phyloP scores from a whole-genome alignment of 2,888 invertebrate species.

The Rhingia rostrata region DNA sequence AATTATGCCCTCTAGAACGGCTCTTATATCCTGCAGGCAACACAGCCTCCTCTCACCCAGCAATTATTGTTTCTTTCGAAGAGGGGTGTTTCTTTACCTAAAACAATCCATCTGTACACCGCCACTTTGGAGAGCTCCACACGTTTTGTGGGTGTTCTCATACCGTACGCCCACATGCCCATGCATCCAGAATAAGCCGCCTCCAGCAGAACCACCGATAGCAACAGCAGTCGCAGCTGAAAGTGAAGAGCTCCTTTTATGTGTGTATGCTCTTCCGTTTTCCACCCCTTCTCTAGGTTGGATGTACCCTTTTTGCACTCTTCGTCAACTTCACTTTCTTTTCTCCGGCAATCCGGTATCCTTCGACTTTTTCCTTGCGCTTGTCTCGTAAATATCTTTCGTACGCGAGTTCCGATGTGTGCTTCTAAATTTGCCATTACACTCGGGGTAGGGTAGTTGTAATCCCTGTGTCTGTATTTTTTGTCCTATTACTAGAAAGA shows the following conservation, averaged over 20 bases:
- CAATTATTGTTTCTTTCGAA: constrained; percentile 70
- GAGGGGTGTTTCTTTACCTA: constrained; percentile 63
- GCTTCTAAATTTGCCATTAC: constrained; percentile 69
- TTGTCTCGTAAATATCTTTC: constrained; percentile 63
- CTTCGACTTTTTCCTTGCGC: constrained; percentile 27
- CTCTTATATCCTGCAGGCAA: constrained; percentile 62
- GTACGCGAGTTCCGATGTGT: constrained; percentile 46
- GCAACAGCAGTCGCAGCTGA: constrained; percentile 40
- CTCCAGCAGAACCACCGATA: constrained; percentile 18
- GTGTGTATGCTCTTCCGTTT: constrained; percentile 53
- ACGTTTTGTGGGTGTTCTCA: constrained; percentile 16
- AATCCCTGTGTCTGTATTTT: constrained; percentile 58
- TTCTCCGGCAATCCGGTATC: constrained; percentile 48
- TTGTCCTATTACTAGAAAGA: background rate
- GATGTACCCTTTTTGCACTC: constrained; percentile 6
- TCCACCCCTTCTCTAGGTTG: background rate
- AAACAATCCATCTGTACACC: constrained; percentile 59
- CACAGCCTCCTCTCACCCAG: constrained; percentile 34
- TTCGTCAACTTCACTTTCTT: constrained; percentile 42
- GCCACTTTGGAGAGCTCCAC: constrained; percentile 33
- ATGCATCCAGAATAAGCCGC: constrained; percentile 28
- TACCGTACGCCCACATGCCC: constrained; percentile 1
- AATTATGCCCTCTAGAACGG: constrained; percentile 75
- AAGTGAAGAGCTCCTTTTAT: constrained; percentile 64
- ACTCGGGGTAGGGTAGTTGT: constrained; percentile 60